Evolutionary conservation across 2,797 vertebrate species (phyloP).

Genomic region (Lepus townsendii): DNA sequence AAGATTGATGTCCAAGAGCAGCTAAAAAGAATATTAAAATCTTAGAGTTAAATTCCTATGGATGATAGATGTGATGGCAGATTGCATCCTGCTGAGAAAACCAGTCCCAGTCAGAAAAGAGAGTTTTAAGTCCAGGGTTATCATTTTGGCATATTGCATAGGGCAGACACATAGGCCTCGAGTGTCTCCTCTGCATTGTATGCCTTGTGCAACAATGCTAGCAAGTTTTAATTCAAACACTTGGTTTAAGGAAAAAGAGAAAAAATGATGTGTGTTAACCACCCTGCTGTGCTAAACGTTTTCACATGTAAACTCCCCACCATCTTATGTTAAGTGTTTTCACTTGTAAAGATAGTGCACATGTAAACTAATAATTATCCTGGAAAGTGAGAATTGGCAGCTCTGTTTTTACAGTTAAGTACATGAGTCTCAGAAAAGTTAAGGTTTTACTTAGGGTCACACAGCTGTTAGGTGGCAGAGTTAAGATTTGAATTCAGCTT

Average conservation of each 20-base stretch:
- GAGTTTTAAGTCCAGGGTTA: slow-evolving; percentile 19
- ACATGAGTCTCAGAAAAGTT: neutral
- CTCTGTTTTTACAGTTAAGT: neutral
- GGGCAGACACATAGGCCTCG: neutral
- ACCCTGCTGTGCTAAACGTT: neutral
- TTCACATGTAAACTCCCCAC: slow-evolving; percentile 24
- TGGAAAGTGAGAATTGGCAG: neutral
- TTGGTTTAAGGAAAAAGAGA: slow-evolving; percentile 34
- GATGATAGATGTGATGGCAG: neutral
- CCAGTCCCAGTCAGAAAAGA: neutral
- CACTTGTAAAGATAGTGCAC: neutral
- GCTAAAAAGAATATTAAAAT: slow-evolving; percentile 40
- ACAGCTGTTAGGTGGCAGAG: neutral
- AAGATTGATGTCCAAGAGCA: slow-evolving; percentile 24
- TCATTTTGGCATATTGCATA: neutral
- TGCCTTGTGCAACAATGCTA: neutral
- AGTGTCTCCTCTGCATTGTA: neutral
- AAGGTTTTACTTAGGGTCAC: neutral
- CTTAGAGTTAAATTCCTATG: slow-evolving; percentile 12
- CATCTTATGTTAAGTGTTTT: neutral
- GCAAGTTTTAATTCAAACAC: slow-evolving; percentile 13
- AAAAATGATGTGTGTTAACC: neutral
- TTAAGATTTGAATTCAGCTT: slow-evolving; percentile 55
- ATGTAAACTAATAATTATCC: slow-evolving; percentile 4
- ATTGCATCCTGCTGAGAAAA: slow-evolving; percentile 9